phyloP scores from a whole-genome alignment of 1,140 invertebrate species.

The Matsumurasca onukii region DNA sequence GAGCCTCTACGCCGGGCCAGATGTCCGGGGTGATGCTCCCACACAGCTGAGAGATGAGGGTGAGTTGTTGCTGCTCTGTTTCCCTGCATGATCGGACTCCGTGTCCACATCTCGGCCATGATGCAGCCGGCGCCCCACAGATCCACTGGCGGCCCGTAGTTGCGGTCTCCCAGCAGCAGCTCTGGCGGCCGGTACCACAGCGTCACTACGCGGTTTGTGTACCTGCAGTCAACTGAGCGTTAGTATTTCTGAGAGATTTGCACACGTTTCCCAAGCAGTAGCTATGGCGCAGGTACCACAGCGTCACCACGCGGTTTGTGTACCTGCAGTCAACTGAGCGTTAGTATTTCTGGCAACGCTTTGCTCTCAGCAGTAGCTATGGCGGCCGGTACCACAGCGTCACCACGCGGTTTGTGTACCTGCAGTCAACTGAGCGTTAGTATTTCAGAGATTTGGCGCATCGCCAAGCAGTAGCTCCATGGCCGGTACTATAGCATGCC shows the following conservation, averaged over 20 bases:
- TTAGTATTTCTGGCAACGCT: too few relatives aligned
- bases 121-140: constrained; percentile 99
- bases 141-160: constrained; percentile 96
- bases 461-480: constrained; percentile 85
- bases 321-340: too few relatives aligned
- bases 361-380: constrained; percentile 82
- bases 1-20: constrained; percentile 92
- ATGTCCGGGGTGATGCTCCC: constrained; percentile 92
- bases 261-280: constrained; percentile 88
- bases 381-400: constrained; percentile 98
- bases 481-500: constrained; percentile 97
- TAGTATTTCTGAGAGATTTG: too few relatives aligned
- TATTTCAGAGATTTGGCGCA: too few relatives aligned
- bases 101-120: constrained; percentile 99
- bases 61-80: constrained; percentile 96
- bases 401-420: constrained; percentile 97
- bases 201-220: constrained; percentile 97
- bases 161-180: constrained; percentile 84
- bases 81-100: constrained; percentile 77
- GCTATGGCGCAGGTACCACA: constrained; percentile 95
- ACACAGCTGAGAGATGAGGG: constrained; percentile 93
- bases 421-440: too few relatives aligned
- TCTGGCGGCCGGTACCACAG: constrained; percentile 97
- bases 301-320: constrained; percentile 96
- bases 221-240: too few relatives aligned